Base-by-base conservation (phyloP, 2,888 invertebrate species). In the Lepas anatifera region DNA sequence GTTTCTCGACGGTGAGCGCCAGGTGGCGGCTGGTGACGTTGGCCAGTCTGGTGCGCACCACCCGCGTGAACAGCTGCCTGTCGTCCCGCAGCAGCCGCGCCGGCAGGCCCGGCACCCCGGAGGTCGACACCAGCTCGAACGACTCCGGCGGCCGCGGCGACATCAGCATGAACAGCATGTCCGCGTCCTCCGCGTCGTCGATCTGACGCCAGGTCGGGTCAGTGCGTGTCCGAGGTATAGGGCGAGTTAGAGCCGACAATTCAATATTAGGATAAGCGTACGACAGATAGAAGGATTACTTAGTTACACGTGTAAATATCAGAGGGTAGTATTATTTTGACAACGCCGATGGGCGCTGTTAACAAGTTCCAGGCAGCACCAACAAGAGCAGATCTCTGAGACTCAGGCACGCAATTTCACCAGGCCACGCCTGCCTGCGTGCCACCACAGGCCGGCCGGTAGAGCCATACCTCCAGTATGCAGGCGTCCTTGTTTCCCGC, bases 161-260 rank as follows among this genome's bases (percentile, higher is more conserved):
- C 79, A 89, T 87, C 67, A 92, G 80, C 70, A 89, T 83, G 52
- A 86, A 85, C 73, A 89, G 85, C 68, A 89, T 86, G 78, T 90
- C 89, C 75, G 88, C 85, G 78, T 92, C 92, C 78, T 91, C 89
- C 27, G 88, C 86, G 78, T 92, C 92, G 77, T 92, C 92, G 16
- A 92, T 85, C 86, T 87, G 77, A 52, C 76, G 50, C 10, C 7
- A 27, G 50, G n/a, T n/a, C n/a, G n/a, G n/a, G n/a, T n/a, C n/a
- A n/a, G n/a, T n/a, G n/a, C n/a, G n/a, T n/a, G n/a, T n/a, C n/a
- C n/a, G n/a, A n/a, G n/a, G n/a, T n/a, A n/a, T n/a, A n/a, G n/a
- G n/a, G n/a, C n/a, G n/a, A n/a, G n/a, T n/a, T n/a, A n/a, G n/a
- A n/a, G n/a, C n/a, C n/a, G n/a, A n/a, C n/a, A n/a, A n/a, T n/a